These are phyloP conservation scores for Varecia variegata DNA, from an alignment of 2,797 vertebrate species.

Conservation along the genomic window DNA sequence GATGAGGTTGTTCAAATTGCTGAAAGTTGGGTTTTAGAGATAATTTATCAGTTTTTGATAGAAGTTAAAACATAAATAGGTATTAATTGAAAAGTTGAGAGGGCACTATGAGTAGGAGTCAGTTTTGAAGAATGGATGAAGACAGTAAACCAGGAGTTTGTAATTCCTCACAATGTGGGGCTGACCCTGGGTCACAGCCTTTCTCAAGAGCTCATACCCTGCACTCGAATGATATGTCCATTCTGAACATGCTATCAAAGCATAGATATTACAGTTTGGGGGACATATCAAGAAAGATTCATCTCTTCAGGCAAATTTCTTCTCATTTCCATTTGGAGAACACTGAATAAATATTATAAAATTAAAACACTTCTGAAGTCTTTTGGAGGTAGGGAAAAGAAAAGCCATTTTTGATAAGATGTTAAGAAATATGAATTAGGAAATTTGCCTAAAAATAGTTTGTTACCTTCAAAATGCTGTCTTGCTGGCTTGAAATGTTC, in stretches of 20 bases:
- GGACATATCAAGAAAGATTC: conserved; percentile 35
- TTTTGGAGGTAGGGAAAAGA: neutral
- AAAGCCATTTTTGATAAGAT: neutral
- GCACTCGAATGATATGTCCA: neutral
- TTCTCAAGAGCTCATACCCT: conserved; percentile 11
- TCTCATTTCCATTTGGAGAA: conserved; percentile 40
- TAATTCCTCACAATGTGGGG: conserved; percentile 54
- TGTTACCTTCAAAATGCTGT: conserved; percentile 9
- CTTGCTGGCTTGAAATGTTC: neutral
- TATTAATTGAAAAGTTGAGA: neutral
- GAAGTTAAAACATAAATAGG: neutral
- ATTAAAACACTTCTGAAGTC: neutral
- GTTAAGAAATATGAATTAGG: neutral
- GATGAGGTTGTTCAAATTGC: neutral
- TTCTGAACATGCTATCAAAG: conserved; percentile 55
- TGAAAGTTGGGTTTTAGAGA: neutral
- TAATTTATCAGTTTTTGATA: neutral
- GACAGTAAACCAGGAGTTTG: conserved; percentile 28
- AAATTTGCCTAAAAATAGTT: conserved; percentile 4
- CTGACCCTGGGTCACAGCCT: conserved; percentile 40
- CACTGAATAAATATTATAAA: conserved; percentile 24
- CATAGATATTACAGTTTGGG: conserved; percentile 13
- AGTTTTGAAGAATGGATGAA: neutral
- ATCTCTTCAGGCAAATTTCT: neutral
- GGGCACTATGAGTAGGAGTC: neutral